Evolutionary conservation across 2,888 invertebrate genomes (phyloP).

Genomic region (Reticulitermes lucifugus): DNA sequence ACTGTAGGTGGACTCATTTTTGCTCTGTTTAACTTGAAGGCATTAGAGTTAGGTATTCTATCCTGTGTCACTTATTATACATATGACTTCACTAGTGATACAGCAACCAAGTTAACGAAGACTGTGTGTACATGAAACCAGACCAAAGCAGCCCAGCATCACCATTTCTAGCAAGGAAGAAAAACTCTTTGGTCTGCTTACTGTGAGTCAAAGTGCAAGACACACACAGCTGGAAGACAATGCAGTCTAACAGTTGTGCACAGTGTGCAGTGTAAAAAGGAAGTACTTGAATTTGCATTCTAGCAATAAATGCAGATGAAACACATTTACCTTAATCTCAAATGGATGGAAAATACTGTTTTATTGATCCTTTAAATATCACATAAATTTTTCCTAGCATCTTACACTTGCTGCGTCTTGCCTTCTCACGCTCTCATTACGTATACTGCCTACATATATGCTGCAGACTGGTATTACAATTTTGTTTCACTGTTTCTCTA

Average conservation of each 20-base stretch:
- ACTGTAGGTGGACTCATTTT: too few relatives aligned
- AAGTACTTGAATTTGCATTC: neutral
- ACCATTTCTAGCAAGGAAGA: neutral
- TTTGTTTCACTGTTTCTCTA: conserved; percentile 3
- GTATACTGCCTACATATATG: neutral
- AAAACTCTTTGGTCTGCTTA: neutral
- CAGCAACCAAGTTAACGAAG: too few relatives aligned
- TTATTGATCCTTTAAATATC: neutral
- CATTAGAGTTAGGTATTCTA: too few relatives aligned
- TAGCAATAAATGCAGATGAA: neutral
- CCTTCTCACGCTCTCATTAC: neutral
- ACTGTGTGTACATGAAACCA: neutral
- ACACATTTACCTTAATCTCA: neutral
- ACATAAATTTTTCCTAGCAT: neutral
- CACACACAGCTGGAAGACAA: conserved; percentile 18
- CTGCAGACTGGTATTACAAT: neutral
- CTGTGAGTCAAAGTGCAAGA: neutral
- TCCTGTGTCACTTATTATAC: too few relatives aligned
- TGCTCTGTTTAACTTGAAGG: too few relatives aligned
- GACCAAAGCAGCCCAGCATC: neutral
- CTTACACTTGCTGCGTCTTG: neutral
- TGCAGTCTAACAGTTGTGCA: neutral
- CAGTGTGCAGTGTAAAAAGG: conserved; percentile 10
- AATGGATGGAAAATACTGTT: neutral
- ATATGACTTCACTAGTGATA: too few relatives aligned